Evolutionary conservation across 2,888 invertebrate species (phyloP).

Genomic region (Coelinius sp.): DNA sequence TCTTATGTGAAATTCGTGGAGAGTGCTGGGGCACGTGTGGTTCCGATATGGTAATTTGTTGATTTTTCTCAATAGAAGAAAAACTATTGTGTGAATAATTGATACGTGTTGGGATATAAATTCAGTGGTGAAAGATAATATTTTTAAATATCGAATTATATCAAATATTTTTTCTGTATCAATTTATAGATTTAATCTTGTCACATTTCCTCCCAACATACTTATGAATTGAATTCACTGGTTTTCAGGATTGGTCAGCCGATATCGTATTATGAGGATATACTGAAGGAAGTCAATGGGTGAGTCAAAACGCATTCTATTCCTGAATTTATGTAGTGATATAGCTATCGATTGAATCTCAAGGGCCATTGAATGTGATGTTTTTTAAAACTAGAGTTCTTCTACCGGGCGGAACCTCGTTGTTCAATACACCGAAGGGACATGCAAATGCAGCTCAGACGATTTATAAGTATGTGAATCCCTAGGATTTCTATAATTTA

Average conservation of each 20-base stretch:
- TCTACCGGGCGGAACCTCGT: constrained; percentile 86
- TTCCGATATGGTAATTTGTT: constrained; percentile 72
- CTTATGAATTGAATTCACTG: too few species aligned
- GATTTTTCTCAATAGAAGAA: neutral
- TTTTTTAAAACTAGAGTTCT: constrained; percentile 76
- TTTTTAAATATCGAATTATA: too few species aligned
- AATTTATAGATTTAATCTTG: too few species aligned
- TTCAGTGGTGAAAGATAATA: too few species aligned
- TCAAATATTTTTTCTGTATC: too few species aligned
- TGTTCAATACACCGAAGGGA: constrained; percentile 79
- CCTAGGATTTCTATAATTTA: neutral
- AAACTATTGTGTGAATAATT: too few species aligned
- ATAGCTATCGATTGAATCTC: too few species aligned
- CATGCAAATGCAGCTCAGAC: constrained; percentile 83
- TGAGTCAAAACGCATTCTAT: constrained; percentile 68
- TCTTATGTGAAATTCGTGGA: constrained; percentile 93
- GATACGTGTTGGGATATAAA: too few species aligned
- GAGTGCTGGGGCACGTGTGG: constrained; percentile 87
- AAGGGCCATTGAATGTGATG: constrained; percentile 35
- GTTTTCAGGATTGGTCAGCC: constrained; percentile 76
- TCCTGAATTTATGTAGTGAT: neutral
- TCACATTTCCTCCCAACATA: too few species aligned
- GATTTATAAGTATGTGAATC: constrained; percentile 71
- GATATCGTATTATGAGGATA: constrained; percentile 75
- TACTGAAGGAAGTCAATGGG: constrained; percentile 81